A percentile compares a stretch with the other conserved stretches of the same genome.
Evolutionary conservation across 2,888 invertebrate species (phyloP).

Genomic region (Netelia inedita): DNA sequence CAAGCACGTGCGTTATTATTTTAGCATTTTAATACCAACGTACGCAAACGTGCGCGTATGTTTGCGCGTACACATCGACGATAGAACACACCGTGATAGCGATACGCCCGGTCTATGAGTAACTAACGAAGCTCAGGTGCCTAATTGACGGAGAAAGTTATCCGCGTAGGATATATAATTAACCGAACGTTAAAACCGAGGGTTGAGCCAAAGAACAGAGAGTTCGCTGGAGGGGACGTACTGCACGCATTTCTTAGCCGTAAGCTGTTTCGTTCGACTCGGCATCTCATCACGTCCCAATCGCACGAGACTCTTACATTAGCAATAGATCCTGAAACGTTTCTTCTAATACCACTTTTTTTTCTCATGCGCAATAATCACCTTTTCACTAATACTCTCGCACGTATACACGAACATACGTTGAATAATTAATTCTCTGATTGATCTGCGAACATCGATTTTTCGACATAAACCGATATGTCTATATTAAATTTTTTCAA

Average conservation of each 20-base stretch:
- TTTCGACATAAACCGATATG: no score
- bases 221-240: constrained; percentile 29
- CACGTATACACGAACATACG: no score
- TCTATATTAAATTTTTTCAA: no score
- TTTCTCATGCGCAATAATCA: not conserved
- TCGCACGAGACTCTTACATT: constrained; percentile 7
- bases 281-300: not conserved
- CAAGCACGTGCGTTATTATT: not conserved
- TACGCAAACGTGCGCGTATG: not conserved
- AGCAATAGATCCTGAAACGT: not conserved
- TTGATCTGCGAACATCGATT: no score
- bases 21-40: not conserved
- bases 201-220: constrained; percentile 53
- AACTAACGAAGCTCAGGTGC: constrained; percentile 72
- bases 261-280: not conserved
- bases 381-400: no score
- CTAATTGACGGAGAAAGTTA: constrained; percentile 78
- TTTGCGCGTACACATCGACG: not conserved
- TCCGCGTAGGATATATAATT: constrained; percentile 69
- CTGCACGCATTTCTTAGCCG: constrained; percentile 29
- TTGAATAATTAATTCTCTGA: no score
- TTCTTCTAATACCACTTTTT: not conserved
- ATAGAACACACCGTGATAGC: constrained; percentile 21
- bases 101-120: constrained; percentile 26
- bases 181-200: constrained; percentile 65